Percentiles rank a stretch among this genome's conserved stretches.
phyloP scores from a whole-genome alignment of 2,797 vertebrate genomes.

The Dryobates pubescens region DNA sequence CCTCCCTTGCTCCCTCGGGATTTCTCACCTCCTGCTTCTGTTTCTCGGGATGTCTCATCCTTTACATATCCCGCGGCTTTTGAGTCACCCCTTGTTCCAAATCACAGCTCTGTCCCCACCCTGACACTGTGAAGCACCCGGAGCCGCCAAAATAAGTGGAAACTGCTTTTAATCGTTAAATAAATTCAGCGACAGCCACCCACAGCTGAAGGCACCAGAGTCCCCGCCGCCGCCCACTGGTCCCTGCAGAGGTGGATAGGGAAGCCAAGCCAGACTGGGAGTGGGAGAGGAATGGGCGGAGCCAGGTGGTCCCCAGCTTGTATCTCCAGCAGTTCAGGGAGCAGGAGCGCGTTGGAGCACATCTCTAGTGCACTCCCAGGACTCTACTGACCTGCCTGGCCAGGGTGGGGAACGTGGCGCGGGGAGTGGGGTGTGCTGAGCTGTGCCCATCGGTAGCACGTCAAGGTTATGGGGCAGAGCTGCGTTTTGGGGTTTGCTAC shows the following conservation, averaged over 20 bases:
- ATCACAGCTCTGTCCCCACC: not conserved
- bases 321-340: not conserved
- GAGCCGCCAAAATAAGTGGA: constrained; percentile 1
- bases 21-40: not conserved
- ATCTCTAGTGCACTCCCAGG: not conserved
- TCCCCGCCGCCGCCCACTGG: not conserved
- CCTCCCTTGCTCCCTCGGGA: not conserved
- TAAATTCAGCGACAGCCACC: constrained; percentile 39
- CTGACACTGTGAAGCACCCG: not conserved
- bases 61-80: not conserved
- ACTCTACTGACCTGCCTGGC: not conserved
- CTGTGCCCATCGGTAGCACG: not conserved
- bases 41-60: not conserved
- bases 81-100: not conserved
- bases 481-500: constrained; percentile 5
- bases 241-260: constrained; percentile 45
- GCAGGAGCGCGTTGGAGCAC: not conserved
- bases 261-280: constrained; percentile 50
- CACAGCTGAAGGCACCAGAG: constrained; percentile 63
- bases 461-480: not conserved
- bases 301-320: not conserved
- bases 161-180: constrained; percentile 69
- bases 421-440: not conserved
- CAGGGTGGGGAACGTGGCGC: not conserved
- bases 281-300: not conserved